Percentiles rank a stretch among this genome's conserved stretches.
These are phyloP conservation scores for Crenuchus spilurus DNA, from an alignment of 2,797 vertebrate species.

Conservation along the genomic window DNA sequence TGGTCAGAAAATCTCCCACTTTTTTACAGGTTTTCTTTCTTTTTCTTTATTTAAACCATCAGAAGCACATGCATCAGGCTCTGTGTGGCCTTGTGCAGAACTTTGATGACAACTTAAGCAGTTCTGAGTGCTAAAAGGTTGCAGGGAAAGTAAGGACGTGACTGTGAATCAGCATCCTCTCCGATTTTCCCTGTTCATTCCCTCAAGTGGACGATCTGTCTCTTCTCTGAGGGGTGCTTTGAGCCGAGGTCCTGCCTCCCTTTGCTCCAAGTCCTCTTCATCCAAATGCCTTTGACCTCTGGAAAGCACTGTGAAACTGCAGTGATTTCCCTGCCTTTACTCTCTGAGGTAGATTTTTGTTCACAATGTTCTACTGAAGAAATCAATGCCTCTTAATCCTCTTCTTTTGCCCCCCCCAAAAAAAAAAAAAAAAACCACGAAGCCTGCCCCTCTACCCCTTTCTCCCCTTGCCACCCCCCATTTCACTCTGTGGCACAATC, in stretches of 20 bases:
- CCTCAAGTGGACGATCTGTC: background rate
- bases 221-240: background rate
- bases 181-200: background rate
- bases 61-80: background rate
- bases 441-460: background rate
- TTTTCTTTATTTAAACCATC: background rate
- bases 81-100: too few relatives aligned
- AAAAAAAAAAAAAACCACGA: too few relatives aligned
- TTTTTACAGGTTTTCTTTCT: too few relatives aligned
- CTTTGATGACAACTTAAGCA: background rate
- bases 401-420: conserved; percentile 13
- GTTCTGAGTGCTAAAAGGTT: background rate
- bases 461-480: background rate
- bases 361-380: conserved; percentile 39
- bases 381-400: conserved; percentile 52
- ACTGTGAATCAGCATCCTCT: background rate
- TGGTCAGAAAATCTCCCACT: too few relatives aligned
- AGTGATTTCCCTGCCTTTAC: conserved; percentile 39
- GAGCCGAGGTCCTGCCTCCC: background rate
- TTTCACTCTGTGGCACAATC: conserved; percentile 27
- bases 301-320: conserved; percentile 33
- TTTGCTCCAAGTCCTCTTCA: conserved; percentile 5
- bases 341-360: conserved; percentile 48
- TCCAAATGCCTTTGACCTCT: conserved; percentile 41
- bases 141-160: background rate